These are phyloP conservation scores for Dasypogon diadema DNA, from an alignment of 2,888 invertebrate genomes.

Conservation along the genomic window DNA sequence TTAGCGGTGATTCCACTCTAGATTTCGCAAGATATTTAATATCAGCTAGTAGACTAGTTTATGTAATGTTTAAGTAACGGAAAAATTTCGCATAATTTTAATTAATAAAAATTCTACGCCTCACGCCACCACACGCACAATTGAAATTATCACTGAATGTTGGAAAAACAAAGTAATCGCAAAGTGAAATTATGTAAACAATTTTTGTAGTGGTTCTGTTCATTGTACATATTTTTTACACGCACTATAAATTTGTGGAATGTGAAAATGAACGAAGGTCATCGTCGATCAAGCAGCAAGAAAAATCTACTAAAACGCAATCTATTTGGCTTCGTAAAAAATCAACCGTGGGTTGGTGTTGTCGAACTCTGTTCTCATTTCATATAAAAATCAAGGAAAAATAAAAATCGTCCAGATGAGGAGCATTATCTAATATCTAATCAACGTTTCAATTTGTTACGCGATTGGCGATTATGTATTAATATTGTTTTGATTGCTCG, in stretches of 20 bases:
- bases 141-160: constrained; percentile 4
- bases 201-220: constrained; percentile 5
- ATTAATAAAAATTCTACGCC: constrained; percentile 24
- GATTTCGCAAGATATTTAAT: constrained; percentile 1
- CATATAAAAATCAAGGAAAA: neutral
- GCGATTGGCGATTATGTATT: too few species aligned
- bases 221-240: constrained; percentile 27
- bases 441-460: too few species aligned
- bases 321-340: constrained; percentile 20
- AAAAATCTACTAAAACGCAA: constrained; percentile 27
- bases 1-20: neutral
- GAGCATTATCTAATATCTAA: too few species aligned
- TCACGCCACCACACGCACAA: neutral
- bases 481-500: too few species aligned
- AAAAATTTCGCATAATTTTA: constrained; percentile 3
- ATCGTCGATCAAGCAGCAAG: constrained; percentile 23
- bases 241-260: constrained; percentile 45
- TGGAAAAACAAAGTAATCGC: neutral
- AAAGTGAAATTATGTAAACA: constrained; percentile 32
- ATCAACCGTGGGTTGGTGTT: neutral
- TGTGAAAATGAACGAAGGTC: constrained; percentile 43
- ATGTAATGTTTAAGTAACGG: constrained; percentile 8
- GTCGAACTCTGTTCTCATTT: neutral
- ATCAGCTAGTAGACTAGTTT: too few species aligned
- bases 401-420: too few species aligned